Evolutionary conservation across 2,888 invertebrate species (phyloP).

Genomic region (Byasa hedistus): DNA sequence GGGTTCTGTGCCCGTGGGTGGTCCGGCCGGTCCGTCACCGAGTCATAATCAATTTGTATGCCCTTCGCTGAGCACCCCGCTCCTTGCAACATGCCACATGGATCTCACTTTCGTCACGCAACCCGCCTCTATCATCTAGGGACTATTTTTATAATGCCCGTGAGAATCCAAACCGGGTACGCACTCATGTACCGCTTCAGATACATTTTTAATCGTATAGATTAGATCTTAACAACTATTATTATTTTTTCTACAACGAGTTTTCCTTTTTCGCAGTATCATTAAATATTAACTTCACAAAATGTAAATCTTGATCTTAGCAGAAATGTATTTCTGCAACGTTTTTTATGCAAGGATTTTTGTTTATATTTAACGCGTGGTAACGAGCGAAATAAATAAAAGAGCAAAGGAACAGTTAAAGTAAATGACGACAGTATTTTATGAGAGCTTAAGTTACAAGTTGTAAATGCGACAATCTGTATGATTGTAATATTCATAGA

Average conservation of each 20-base stretch:
- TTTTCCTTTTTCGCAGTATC: too few relatives aligned
- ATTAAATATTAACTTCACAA: too few relatives aligned
- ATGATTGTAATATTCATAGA: slow-evolving; percentile 31
- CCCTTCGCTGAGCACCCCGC: slow-evolving; percentile 56
- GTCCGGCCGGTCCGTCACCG: slow-evolving; percentile 63
- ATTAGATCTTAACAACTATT: background rate
- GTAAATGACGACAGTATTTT: background rate
- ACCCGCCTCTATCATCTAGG: slow-evolving; percentile 45
- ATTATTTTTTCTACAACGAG: background rate
- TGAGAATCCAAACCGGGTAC: slow-evolving; percentile 28
- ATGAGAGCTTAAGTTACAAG: slow-evolving; percentile 13
- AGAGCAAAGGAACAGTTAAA: background rate
- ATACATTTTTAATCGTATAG: slow-evolving; percentile 18
- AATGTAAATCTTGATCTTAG: too few relatives aligned
- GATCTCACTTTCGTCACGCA: slow-evolving; percentile 69
- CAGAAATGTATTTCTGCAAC: too few relatives aligned
- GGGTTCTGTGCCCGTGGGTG: slow-evolving; percentile 60
- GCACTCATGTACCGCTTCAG: background rate
- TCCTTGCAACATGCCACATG: slow-evolving; percentile 47
- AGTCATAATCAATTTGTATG: slow-evolving; percentile 76
- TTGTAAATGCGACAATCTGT: slow-evolving; percentile 21
- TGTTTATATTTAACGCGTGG: too few relatives aligned
- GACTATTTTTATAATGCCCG: slow-evolving; percentile 35
- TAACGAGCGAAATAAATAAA: too few relatives aligned
- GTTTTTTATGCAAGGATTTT: too few relatives aligned